Base-by-base conservation (phyloP, 2,113 vertebrate genomes). In the Triplophysa siluroides region DNA sequence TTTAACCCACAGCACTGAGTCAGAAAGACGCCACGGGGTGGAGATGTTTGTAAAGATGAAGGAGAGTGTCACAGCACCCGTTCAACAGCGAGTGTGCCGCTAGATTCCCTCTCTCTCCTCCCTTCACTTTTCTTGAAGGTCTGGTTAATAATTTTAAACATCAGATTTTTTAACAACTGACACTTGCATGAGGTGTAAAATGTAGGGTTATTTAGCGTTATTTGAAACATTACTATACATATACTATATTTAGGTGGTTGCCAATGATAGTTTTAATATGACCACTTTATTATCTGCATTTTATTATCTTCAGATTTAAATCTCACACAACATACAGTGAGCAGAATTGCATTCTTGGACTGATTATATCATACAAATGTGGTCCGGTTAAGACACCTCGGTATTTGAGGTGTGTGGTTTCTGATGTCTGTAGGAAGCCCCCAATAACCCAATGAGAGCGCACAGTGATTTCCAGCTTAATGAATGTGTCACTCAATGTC, bases 1-100 rank as follows among this genome's bases (percentile, higher is more conserved):
- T 75, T 54, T 62, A 77, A 21, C 56, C 29, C 56, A 64, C 72
- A 75, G 70, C 2, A 24, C 45, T 75, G 16, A 75, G 24, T 41
- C 63, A 47, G 12, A 75, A 47, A 50, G 52, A 67, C 21, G 7
- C 54, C 62, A 60, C 52, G 45, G 70, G 54, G 61, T 24, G 60
- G 33, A 9, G 21, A 8, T 63, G 58, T 24, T 43, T 74, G 54
- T 3, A 21, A 21, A 21, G 54, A 58, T 61, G 54, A 73, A 73
- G 33, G 21, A 73, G n/a, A 43, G 29, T 21, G 61, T 62, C 18
- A 23, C 72, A 24, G 58, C 73, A 75, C 47, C 73, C 41, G 14
- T 24, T 74, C 56, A 61, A 4, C 56, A 61, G 8, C 14, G 5
- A 23, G n/a, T 58, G 43, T 12, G 10, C 10, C 43, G 2, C 11